A percentile compares a stretch with the other conserved stretches of the same genome.
Conservation (phyloP, 2,797 vertebrate species). For the Sebastiscus albofasciatus region DNA sequence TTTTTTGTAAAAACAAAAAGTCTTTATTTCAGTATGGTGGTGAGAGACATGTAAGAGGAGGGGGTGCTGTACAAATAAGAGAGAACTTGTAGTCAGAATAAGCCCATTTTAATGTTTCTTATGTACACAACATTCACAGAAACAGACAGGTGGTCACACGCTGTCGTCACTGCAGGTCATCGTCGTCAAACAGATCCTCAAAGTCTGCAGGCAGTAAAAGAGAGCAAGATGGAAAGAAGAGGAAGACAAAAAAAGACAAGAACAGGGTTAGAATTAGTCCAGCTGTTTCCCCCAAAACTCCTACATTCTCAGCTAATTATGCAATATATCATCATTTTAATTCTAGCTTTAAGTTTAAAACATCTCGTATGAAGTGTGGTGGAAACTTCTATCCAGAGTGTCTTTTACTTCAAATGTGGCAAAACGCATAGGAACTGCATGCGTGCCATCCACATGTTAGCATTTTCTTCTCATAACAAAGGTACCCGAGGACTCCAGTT, state of each 20-base stretch:
- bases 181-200: conserved; percentile 85
- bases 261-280: conserved; percentile 6
- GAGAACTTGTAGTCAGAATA: neutral
- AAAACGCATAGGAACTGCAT: neutral
- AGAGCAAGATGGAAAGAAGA: neutral
- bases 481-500: rapidly evolving
- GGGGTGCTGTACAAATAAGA: conserved; percentile 41
- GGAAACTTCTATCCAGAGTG: neutral
- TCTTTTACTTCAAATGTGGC: neutral
- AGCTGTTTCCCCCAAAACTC: conserved; percentile 7
- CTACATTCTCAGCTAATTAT: neutral
- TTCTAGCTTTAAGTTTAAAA: neutral
- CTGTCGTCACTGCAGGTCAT: conserved; percentile 81
- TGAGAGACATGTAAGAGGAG: conserved; percentile 14
- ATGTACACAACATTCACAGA: conserved; percentile 35
- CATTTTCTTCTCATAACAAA: neutral
- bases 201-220: conserved; percentile 71
- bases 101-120: conserved; percentile 9
- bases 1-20: conserved; percentile 45
- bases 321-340: neutral
- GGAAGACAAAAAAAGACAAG: neutral
- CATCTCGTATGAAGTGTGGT: neutral
- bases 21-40: conserved; percentile 71
- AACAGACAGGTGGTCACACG: neutral
- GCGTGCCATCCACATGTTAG: neutral